Percentiles rank a stretch among this genome's conserved stretches.
Evolutionary conservation across 2,797 vertebrate species (phyloP).

Genomic region (Anguilla megastoma): DNA sequence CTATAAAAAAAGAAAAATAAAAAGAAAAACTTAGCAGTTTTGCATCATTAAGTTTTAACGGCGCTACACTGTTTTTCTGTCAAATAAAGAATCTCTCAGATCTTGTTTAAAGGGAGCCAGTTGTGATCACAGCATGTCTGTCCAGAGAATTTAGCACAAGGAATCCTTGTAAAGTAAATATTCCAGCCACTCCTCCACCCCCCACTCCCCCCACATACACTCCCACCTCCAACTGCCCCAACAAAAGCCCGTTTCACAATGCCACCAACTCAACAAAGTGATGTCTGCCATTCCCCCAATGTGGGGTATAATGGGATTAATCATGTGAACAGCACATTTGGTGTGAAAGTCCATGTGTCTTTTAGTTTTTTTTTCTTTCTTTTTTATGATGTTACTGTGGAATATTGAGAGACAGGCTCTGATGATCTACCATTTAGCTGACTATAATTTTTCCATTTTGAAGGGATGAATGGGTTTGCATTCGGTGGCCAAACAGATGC

Average conservation of each 20-base stretch:
- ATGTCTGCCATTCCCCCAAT: conserved; percentile 65
- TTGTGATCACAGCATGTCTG: conserved; percentile 62
- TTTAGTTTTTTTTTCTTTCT: conserved; percentile 33
- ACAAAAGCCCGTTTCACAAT: conserved; percentile 63
- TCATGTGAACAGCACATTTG: conserved; percentile 63
- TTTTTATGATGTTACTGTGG: conserved; percentile 61
- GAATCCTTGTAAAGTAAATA: conserved; percentile 62
- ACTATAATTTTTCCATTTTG: conserved; percentile 49
- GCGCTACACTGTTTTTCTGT: conserved; percentile 34
- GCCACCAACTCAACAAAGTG: conserved; percentile 55
- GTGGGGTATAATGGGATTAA: conserved; percentile 72
- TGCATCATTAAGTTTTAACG: conserved; percentile 65
- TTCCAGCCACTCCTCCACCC: neutral
- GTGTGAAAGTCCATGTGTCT: conserved; percentile 56
- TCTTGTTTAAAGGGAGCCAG: conserved; percentile 68
- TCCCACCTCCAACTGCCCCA: conserved; percentile 36
- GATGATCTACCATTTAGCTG: conserved; percentile 59
- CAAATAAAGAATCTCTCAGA: conserved; percentile 56
- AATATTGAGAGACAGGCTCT: conserved; percentile 50
- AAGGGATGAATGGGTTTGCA: conserved; percentile 24
- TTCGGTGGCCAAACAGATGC: neutral
- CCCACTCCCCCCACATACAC: neutral
- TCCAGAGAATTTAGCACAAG: conserved; percentile 68
- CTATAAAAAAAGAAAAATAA: conserved; percentile 36
- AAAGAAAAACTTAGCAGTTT: conserved; percentile 64